phyloP scores from a whole-genome alignment of 2,797 vertebrate genomes.

The Etheostoma perlongum region DNA sequence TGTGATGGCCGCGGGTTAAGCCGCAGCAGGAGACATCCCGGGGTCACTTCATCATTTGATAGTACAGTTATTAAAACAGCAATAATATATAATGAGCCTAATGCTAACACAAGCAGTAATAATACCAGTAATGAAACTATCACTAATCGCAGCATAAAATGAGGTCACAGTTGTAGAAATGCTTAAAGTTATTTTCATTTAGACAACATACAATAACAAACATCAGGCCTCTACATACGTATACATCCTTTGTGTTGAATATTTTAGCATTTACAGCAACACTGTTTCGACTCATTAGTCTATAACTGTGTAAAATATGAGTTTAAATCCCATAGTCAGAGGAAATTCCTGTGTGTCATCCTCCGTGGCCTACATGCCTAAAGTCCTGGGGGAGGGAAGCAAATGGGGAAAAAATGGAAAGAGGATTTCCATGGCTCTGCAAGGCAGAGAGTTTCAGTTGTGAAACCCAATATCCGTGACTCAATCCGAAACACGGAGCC shows the following conservation, averaged over 20 bases:
- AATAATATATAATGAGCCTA: slow-evolving; percentile 3
- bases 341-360: slow-evolving; percentile 67
- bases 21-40: slow-evolving; percentile 23
- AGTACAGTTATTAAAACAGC: slow-evolving; percentile 66
- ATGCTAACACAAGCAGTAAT: neutral
- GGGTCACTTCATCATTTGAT: slow-evolving; percentile 52
- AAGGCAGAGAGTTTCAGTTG: slow-evolving; percentile 49
- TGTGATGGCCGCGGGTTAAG: slow-evolving; percentile 46
- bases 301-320: neutral
- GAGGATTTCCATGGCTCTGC: slow-evolving; percentile 56
- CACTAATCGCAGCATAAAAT: neutral
- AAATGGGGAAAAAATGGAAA: slow-evolving; percentile 8
- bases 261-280: slow-evolving; percentile 1
- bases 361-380: slow-evolving; percentile 54
- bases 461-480: slow-evolving; percentile 75
- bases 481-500: slow-evolving; percentile 58
- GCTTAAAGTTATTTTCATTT: neutral
- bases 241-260: neutral
- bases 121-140: neutral
- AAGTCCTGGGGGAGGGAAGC: slow-evolving; percentile 13
- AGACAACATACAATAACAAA: neutral
- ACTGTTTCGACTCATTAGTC: neutral
- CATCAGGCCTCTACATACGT: neutral
- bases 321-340: slow-evolving; percentile 24
- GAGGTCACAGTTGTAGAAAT: neutral